These are phyloP conservation scores for Oxyura jamaicensis DNA, from an alignment of 2,113 vertebrate genomes.

Conservation along the genomic window DNA sequence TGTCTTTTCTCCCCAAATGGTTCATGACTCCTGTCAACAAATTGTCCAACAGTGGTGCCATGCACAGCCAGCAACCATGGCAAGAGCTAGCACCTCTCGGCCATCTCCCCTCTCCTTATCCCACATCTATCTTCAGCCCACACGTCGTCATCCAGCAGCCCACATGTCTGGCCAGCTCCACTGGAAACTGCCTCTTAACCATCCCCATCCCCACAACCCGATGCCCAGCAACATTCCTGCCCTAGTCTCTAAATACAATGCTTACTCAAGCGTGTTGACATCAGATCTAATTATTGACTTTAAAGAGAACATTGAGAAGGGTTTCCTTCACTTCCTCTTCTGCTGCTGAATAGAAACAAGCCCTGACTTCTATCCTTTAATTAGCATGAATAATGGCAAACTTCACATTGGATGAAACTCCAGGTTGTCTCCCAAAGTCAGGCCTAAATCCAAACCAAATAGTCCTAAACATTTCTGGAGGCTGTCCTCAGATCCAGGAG, in stretches of 20 bases:
- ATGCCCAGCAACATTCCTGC: not conserved
- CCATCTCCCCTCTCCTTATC: not conserved
- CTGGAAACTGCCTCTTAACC: not conserved
- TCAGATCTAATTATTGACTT: not conserved
- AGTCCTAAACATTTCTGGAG: slow-evolving; percentile 12
- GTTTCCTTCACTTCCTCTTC: not conserved
- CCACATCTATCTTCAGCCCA: not conserved
- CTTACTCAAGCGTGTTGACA: not conserved
- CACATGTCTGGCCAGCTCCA: not conserved
- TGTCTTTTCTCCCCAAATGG: not conserved
- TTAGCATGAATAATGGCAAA: not conserved
- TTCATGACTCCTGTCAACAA: not conserved
- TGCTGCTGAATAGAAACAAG: slow-evolving; percentile 4
- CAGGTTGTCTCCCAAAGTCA: not conserved
- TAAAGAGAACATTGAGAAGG: not conserved
- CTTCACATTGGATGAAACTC: not conserved
- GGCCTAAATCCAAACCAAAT: slow-evolving; percentile 32
- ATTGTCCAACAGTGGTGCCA: not conserved
- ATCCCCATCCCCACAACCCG: not conserved
- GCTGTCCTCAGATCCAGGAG: not conserved
- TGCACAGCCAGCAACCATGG: not conserved
- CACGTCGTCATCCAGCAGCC: not conserved
- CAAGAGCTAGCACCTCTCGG: not conserved
- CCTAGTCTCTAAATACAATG: not conserved
- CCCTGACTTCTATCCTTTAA: not conserved